These are phyloP conservation scores for Drosophila paracracens DNA, from an alignment of 2,888 invertebrate genomes.

Conservation along the genomic window DNA sequence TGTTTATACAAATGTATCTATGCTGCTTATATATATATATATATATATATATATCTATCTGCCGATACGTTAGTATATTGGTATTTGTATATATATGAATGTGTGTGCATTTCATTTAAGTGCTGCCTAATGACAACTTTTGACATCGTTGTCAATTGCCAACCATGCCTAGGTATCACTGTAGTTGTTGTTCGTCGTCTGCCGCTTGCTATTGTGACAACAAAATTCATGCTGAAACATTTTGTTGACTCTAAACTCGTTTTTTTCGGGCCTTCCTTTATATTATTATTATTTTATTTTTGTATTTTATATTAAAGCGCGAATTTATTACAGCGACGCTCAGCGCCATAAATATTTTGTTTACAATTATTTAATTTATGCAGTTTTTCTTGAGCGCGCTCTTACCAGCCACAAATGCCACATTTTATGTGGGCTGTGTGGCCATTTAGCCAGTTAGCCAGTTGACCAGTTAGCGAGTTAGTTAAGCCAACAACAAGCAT, in stretches of 20 bases:
- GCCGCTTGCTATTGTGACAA: conserved; percentile 66
- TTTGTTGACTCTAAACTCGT: conserved; percentile 63
- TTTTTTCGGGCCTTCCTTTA: conserved; percentile 44
- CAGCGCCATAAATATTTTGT: conserved; percentile 81
- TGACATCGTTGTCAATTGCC: conserved; percentile 42
- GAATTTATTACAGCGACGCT: conserved; percentile 75
- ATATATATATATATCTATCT: conserved; percentile 11
- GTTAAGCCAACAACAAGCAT: conserved; percentile 42
- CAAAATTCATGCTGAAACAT: conserved; percentile 80
- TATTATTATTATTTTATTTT: conserved; percentile 12
- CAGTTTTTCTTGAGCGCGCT: conserved; percentile 66
- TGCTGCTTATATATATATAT: conserved; percentile 16
- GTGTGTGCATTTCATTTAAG: conserved; percentile 62
- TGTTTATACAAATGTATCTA: conserved; percentile 60
- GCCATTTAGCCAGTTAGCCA: conserved; percentile 35
- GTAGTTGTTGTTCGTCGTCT: conserved; percentile 26
- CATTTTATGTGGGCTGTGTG: conserved; percentile 72
- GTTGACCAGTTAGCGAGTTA: conserved; percentile 38
- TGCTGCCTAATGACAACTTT: conserved; percentile 76
- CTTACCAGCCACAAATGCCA: conserved; percentile 49
- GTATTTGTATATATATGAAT: conserved; percentile 9
- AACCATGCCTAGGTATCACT: conserved; percentile 48
- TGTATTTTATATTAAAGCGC: conserved; percentile 71
- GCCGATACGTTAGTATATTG: conserved; percentile 1
- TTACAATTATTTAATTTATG: conserved; percentile 82